Conservation (phyloP, 2,797 vertebrate species). For the Bufotes viridis region DNA sequence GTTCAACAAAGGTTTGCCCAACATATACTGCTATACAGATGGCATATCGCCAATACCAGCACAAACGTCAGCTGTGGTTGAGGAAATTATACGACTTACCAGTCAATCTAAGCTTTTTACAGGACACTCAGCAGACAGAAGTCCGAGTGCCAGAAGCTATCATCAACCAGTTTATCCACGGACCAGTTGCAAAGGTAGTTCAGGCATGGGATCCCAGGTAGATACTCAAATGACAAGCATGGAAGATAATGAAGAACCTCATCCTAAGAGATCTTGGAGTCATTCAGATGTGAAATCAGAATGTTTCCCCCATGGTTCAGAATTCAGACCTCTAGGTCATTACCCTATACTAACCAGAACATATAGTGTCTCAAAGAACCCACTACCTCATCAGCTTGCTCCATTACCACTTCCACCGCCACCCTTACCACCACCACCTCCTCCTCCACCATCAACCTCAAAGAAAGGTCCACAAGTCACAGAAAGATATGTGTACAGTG, state of each 20-base stretch:
- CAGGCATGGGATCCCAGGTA: conserved; percentile 44
- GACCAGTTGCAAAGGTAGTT: conserved; percentile 6
- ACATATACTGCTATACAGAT: conserved; percentile 78
- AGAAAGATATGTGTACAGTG: conserved; percentile 72
- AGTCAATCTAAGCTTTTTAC: conserved; percentile 57
- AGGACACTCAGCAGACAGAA: conserved; percentile 68
- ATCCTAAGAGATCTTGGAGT: conserved; percentile 84
- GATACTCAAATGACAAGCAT: conserved; percentile 13
- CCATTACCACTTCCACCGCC: conserved; percentile 51
- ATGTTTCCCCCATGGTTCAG: conserved; percentile 78
- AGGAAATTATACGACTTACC: conserved; percentile 67
- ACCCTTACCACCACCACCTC: conserved; percentile 39
- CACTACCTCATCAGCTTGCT: conserved; percentile 69
- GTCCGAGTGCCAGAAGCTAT: conserved; percentile 60
- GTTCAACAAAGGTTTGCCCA: conserved; percentile 66
- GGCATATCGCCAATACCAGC: conserved; percentile 70
- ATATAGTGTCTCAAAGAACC: conserved; percentile 60
- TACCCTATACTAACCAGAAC: conserved; percentile 83
- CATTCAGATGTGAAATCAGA: conserved; percentile 88
- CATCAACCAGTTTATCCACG: conserved; percentile 45
- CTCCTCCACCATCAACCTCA: conserved; percentile 68
- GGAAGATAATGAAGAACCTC: conserved; percentile 66
- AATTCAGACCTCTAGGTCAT: conserved; percentile 89
- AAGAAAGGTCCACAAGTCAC: conserved; percentile 68
- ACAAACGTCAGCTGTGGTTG: conserved; percentile 54